Conservation (phyloP, 2,797 vertebrate genomes). For the Helicolenus hilgendorfi region DNA sequence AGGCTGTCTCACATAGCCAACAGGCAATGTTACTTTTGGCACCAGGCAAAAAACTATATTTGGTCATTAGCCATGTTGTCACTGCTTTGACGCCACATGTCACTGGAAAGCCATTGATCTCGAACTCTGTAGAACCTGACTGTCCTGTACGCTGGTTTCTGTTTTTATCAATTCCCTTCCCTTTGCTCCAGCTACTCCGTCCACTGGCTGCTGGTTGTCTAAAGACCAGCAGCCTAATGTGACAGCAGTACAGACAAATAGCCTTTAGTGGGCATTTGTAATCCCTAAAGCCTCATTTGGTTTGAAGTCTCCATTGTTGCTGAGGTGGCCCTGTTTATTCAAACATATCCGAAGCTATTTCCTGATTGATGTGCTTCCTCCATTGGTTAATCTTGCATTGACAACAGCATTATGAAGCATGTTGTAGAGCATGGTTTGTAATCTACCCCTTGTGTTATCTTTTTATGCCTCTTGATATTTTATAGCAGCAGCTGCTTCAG, state of each 20-base stretch:
- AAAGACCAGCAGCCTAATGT: not conserved
- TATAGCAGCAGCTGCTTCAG: not conserved
- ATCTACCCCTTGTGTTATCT: not conserved
- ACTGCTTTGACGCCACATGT: not conserved
- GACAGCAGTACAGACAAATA: not conserved
- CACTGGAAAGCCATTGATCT: not conserved
- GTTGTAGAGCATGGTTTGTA: not conserved
- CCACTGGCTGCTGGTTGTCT: not conserved
- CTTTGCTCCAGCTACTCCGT: not conserved
- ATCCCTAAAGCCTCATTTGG: not conserved
- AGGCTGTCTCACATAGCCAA: not conserved
- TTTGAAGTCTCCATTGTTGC: not conserved
- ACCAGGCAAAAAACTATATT: not conserved
- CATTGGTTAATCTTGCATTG: not conserved
- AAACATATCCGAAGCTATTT: not conserved
- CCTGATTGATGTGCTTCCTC: not conserved
- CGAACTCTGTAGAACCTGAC: slow-evolving; percentile 42
- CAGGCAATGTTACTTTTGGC: slow-evolving; percentile 31
- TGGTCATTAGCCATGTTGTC: not conserved
- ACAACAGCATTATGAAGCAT: not conserved
- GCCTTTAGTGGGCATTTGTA: not conserved
- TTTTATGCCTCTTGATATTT: not conserved
- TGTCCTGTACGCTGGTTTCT: slow-evolving; percentile 17
- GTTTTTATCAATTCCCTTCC: not conserved
- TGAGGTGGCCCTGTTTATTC: not conserved